Evolutionary conservation across 2,888 invertebrate species (phyloP).

Genomic region (Creontiades dilutus): DNA sequence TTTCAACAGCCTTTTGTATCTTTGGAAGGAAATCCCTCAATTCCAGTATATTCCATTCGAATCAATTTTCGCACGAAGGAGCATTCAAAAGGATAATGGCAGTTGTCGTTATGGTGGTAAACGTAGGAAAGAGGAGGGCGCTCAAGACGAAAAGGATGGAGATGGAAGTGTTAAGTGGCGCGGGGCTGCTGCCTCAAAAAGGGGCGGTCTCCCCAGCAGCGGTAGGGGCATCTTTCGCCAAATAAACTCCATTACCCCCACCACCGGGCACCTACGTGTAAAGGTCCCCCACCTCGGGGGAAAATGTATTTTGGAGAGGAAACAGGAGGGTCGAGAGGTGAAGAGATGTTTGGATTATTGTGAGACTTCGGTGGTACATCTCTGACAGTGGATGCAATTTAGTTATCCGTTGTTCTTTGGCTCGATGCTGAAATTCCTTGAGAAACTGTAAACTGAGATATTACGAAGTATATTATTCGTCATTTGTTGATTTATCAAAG

Average conservation of each 20-base stretch:
- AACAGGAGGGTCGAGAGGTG: conserved; percentile 46
- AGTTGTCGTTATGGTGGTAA: conserved; percentile 31
- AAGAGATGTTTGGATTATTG: conserved; percentile 43
- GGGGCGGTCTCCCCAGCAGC: conserved; percentile 44
- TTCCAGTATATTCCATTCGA: not conserved
- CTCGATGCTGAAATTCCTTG: too few species aligned
- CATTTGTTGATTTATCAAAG: too few species aligned
- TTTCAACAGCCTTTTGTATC: too few species aligned
- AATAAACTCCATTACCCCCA: conserved; percentile 65
- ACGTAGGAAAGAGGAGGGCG: not conserved
- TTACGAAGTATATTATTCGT: too few species aligned
- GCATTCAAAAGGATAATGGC: not conserved
- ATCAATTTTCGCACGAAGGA: not conserved
- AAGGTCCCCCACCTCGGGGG: conserved; percentile 23
- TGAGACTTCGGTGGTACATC: conserved; percentile 5
- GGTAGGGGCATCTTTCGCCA: not conserved
- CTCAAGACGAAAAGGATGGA: conserved; percentile 38
- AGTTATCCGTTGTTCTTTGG: too few species aligned
- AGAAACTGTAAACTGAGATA: too few species aligned
- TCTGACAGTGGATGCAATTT: too few species aligned
- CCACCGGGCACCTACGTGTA: conserved; percentile 1
- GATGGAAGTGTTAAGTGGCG: conserved; percentile 39
- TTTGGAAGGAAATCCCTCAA: too few species aligned
- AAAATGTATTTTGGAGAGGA: conserved; percentile 57
- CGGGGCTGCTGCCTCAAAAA: not conserved